Base-by-base conservation (phyloP, 2,888 invertebrate genomes). In the Calameuta pallipes region DNA sequence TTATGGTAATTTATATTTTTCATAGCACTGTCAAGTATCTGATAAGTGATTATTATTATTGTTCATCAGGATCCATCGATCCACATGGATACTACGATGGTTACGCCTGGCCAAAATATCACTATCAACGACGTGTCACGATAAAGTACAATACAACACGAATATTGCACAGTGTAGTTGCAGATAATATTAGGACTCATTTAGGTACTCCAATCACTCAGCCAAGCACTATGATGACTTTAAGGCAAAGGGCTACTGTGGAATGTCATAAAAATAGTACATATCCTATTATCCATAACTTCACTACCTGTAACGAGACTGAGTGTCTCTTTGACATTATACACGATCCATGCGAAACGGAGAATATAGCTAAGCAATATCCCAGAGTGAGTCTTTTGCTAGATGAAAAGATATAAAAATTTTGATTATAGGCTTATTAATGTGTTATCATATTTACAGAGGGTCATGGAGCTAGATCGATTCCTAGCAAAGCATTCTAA, bases 261-360 rank as follows among this genome's bases (percentile, higher is more conserved):
- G 78, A 82, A 11, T 91, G 91, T 75, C 79, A 82, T 12, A 79
- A 80, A 11, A 86, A 87, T 31, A 75, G 82, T 33, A 83, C 85
- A n/a, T 84, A 83, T 76, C 80, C 77, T 31, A 78, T 78, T 23
- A 82, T 82, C 73, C 81, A 82, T 69, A 83, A 79, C 35, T 87
- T 87, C 23, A 83, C 87, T 12, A 87, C 87, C 13, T 91, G 91
- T 80, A 91, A 90, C 76, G 89, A 89, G 33, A 91, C 93, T 9
- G 94, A 94, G n/a, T 96, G 96, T 85, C 92, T 96, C 23, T 97
- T 94, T 91, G 95, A 97, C 89, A 94, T 97, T 73, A 94, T 94
- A 0, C 93, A 93, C 76, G 97, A 97, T 90, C 97, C 97, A 0
- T 95, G 96, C 86, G 97, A 97, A 90, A 94, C 94, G 76, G 94